Evolutionary conservation across 2,888 invertebrate genomes (phyloP).

Genomic region (Panopea generosa): DNA sequence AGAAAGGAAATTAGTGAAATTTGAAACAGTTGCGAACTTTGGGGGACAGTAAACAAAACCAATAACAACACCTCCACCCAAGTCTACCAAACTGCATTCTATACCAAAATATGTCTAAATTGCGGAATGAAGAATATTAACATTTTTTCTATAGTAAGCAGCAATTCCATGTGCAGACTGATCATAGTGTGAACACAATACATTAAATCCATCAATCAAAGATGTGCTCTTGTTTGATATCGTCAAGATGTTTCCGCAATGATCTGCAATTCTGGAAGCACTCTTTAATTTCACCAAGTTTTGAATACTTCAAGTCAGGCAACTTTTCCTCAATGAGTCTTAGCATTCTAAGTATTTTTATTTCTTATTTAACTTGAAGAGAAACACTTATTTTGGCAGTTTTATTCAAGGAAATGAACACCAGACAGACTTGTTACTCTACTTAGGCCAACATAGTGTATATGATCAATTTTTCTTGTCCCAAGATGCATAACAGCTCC

Average conservation of each 20-base stretch:
- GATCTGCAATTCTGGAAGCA: constrained; percentile 49
- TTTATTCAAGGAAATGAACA: constrained; percentile 42
- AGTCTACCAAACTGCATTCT: constrained; percentile 5
- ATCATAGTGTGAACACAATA: constrained; percentile 10
- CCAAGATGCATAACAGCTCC: constrained; percentile 56
- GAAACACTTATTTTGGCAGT: constrained; percentile 42
- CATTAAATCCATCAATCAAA: constrained; percentile 24
- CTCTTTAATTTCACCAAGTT: background rate
- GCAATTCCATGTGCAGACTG: constrained; percentile 36
- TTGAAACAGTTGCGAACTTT: constrained; percentile 13
- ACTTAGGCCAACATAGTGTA: constrained; percentile 64
- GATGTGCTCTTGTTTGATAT: constrained; percentile 28
- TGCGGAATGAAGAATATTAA: background rate
- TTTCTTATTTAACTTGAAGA: constrained; percentile 44
- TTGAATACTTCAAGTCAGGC: constrained; percentile 5
- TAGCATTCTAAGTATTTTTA: constrained; percentile 21
- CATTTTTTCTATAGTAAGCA: constrained; percentile 16
- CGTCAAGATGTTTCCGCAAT: constrained; percentile 35
- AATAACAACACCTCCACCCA: background rate
- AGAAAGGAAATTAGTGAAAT: too few species aligned
- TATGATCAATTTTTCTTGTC: constrained; percentile 43
- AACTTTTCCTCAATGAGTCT: constrained; percentile 1
- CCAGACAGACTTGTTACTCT: constrained; percentile 42
- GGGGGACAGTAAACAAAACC: constrained; percentile 27
- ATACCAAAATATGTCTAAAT: constrained; percentile 7